phyloP scores from a whole-genome alignment of 2,113 vertebrate species.

The Pelusios castaneus region DNA sequence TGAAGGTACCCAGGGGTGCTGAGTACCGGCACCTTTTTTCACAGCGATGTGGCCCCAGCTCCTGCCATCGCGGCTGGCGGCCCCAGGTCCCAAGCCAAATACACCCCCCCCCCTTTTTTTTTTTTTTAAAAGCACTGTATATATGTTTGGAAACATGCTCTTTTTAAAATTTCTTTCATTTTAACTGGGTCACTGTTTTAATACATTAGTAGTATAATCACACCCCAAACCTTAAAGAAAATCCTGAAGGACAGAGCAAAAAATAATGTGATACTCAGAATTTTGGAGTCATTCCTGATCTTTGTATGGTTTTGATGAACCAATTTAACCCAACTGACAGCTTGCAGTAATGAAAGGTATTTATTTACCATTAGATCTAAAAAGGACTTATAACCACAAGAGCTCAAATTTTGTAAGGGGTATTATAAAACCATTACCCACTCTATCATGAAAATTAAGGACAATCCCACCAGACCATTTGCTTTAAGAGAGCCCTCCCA shows the following conservation, averaged over 20 bases:
- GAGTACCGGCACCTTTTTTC: no score
- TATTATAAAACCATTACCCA: fast-evolving
- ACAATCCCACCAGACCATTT: background rate
- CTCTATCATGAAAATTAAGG: background rate
- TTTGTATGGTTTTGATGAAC: background rate
- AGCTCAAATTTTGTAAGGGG: background rate
- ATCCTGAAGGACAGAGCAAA: background rate
- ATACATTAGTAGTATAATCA: constrained; percentile 46
- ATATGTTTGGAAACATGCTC: background rate
- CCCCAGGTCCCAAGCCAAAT: no score
- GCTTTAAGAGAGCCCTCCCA: background rate
- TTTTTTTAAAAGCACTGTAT: no score
- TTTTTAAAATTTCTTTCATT: constrained; percentile 27
- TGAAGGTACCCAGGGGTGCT: no score
- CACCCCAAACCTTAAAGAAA: background rate
- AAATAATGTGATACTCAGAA: constrained; percentile 4
- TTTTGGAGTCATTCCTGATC: constrained; percentile 1
- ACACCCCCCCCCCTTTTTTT: no score
- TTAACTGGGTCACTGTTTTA: constrained; percentile 36
- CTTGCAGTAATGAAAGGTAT: constrained; percentile 25
- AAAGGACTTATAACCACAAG: background rate
- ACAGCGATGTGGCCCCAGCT: no score
- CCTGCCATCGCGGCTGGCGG: no score
- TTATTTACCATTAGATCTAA: constrained; percentile 17
- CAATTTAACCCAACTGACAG: background rate